Base-by-base conservation (phyloP, 2,888 invertebrate genomes). In the Stenodema calcarata region DNA sequence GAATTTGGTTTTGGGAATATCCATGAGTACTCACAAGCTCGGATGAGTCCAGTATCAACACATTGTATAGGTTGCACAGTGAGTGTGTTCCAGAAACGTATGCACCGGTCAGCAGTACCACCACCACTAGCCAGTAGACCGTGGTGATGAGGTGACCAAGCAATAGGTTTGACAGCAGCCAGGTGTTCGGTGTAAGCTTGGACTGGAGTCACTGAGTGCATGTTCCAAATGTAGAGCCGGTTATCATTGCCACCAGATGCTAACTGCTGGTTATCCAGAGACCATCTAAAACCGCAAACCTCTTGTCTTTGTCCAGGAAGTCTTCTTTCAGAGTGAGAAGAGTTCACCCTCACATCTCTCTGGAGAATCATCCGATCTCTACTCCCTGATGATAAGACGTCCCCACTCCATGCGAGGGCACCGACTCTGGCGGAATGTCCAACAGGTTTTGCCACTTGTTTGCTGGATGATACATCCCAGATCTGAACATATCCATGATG, bases 241-340 rank as follows among this genome's bases (percentile, higher is more conserved):
- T 98, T 98, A 92, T 99, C 99, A 91, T 99, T 99, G 85, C 99
- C 99, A 47, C 99, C 99, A 44, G 98, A 98, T 0, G 99, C 99
- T 86, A 99, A 92, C 91, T 97, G 97, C 92, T 98, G 97, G 89
- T 97, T 97, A 91, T 99, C 99, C 0, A 98, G 98, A 0, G 99
- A 99, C 98, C 98, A 99, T 91, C 99, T 99, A 76, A 99, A 92
- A 0, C 99, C 99, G 92, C 99, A 99, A 82, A 94, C 88, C 92
- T 99, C 99, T 91, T 99, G 99, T 81, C 96, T 93, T 91, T 99
- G 99, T 0, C 97, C 97, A 62, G 95, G 95, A 16, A 99, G 92
- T 50, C 96, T 94, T 30, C 97, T 93, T 89, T 96, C 95, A 0
- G 95, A 73, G 92, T 92, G 92, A 90, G 92, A 90, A 92, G 95